phyloP scores from a whole-genome alignment of 2,888 invertebrate genomes.

The Calameuta filiformis region DNA sequence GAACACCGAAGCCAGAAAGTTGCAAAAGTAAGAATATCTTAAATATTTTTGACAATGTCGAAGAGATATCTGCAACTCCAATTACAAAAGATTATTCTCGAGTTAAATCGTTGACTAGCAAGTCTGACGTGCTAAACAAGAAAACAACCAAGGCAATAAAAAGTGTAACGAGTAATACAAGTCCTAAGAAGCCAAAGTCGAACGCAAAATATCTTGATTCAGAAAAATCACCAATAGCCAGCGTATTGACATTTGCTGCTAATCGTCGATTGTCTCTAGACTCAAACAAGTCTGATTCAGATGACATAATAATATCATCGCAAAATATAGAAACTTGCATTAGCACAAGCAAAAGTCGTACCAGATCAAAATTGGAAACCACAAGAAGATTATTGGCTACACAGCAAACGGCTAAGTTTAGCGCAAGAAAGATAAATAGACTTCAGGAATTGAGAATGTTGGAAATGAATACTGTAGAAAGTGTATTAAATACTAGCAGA shows the following conservation, averaged over 20 bases:
- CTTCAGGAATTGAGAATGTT: not conserved
- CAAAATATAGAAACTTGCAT: constrained; percentile 32
- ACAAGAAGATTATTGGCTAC: constrained; percentile 23
- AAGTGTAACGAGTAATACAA: constrained; percentile 5
- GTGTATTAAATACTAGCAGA: not conserved
- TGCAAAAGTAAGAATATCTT: not conserved
- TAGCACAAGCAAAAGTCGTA: constrained; percentile 28
- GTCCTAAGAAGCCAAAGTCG: constrained; percentile 28
- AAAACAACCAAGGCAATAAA: constrained; percentile 16
- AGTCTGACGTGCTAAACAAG: constrained; percentile 10
- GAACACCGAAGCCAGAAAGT: not conserved
- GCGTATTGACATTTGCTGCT: constrained; percentile 31
- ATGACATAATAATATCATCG: constrained; percentile 49
- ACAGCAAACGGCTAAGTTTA: constrained; percentile 8
- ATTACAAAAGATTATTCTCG: constrained; percentile 1
- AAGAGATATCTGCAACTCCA: constrained; percentile 16
- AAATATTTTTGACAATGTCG: not conserved
- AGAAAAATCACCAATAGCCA: constrained; percentile 38
- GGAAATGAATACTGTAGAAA: not conserved
- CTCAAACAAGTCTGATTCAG: constrained; percentile 54
- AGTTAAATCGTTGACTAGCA: constrained; percentile 25
- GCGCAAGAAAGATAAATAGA: not conserved
- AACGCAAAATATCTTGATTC: constrained; percentile 20
- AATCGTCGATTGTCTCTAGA: constrained; percentile 39
- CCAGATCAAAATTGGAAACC: constrained; percentile 30